Base-by-base conservation (phyloP, 2,797 vertebrate species). In the Triplophysa yarkandensis region DNA sequence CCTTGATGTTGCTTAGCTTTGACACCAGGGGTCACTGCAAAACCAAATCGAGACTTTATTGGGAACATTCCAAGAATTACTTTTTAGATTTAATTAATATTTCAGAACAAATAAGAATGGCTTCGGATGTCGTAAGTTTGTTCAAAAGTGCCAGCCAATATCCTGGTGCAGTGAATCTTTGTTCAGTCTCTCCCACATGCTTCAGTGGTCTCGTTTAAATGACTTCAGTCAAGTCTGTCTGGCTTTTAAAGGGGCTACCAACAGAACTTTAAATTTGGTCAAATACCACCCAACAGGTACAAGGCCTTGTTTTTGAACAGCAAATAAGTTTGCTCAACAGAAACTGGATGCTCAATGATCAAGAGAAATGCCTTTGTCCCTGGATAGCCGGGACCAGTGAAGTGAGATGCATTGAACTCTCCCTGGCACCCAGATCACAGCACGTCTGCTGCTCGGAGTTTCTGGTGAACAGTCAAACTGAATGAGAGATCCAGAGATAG, bases 371-470 rank as follows among this genome's bases (percentile, higher is more conserved):
- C 39, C 48, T 65, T 61, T 77, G 54, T 67, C 44, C 28, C 43
- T 25, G 57, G 73, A 65, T 32, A 25, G 27, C 62, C 39, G 52
- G 41, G 61, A 23, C 25, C 28, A 58, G 50, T 57, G 54, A 63
- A 58, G 71, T 62, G 68, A 79, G 27, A 28, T 23, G 19, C 19
- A 62, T 9, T 78, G 25, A 74, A 79, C 66, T 69, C 62, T 70
- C 36, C 25, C 74, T 69, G 58, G 66, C 75, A 65, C n/a, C 32
- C 36, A 65, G 60, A 74, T 77, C 54, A 77, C 55, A 65, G 65
- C 41, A 16, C n/a, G 10, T 32, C 36, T 13, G 50, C 55, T 68
- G 44, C 21, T 62, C 21, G 1, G 30, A 30, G 7, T 76, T 39
- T 64, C 46, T 10, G 30, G 50, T n/a, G 13, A 74, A 65, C 74